Evolutionary conservation across 2,797 vertebrate species (phyloP).

Genomic region (Mergus octosetaceus): DNA sequence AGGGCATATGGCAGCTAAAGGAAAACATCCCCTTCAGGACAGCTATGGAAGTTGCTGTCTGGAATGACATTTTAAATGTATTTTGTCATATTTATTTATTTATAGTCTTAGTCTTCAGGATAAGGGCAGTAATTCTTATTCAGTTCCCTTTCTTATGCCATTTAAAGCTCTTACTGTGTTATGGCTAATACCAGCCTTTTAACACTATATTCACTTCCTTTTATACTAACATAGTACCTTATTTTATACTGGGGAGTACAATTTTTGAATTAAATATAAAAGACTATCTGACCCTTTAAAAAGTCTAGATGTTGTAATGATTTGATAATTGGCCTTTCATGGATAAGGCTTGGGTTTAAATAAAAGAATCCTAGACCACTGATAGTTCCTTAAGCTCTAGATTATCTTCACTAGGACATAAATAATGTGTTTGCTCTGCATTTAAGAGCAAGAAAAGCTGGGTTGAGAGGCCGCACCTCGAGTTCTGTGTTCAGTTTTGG

Average conservation of each 20-base stretch:
- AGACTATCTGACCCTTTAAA: not conserved
- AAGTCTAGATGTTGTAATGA: not conserved
- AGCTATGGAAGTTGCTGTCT: not conserved
- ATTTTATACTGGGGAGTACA: not conserved
- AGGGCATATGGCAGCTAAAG: not conserved
- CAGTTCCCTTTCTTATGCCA: not conserved
- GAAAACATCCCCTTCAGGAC: not conserved
- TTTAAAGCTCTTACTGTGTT: not conserved
- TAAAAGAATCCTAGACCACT: not conserved
- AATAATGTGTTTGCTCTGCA: not conserved
- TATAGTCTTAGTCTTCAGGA: not conserved
- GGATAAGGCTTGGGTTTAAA: not conserved
- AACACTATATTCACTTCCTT: conserved; percentile 10
- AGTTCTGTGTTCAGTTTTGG: too few species aligned
- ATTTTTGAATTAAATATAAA: not conserved
- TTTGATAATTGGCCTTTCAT: not conserved
- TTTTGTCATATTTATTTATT: not conserved
- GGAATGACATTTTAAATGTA: not conserved
- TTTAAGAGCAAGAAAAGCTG: not conserved
- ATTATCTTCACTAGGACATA: not conserved
- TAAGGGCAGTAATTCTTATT: not conserved
- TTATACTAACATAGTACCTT: not conserved
- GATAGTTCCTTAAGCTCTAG: not conserved
- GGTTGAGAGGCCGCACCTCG: not conserved
- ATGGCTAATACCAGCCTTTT: not conserved